Conservation (phyloP, 1,140 invertebrate genomes). For the Drosophila sturtevanti region DNA sequence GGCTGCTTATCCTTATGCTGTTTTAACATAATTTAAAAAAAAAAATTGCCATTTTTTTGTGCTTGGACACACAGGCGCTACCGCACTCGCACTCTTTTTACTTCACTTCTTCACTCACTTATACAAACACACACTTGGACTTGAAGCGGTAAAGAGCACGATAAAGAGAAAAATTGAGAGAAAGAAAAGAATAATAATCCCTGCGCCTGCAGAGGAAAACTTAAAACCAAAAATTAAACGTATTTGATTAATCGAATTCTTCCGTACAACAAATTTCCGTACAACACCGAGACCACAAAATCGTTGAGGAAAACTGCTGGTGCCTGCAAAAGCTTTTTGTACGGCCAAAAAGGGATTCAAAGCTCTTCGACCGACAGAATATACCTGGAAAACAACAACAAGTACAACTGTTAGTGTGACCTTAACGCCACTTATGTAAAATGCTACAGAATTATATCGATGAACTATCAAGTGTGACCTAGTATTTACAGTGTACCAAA, state of each 20-base stretch:
- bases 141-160: slow-evolving; percentile 27
- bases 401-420: slow-evolving; percentile 11
- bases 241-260: slow-evolving; percentile 43
- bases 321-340: slow-evolving; percentile 48
- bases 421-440: neutral
- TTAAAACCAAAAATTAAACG: slow-evolving; percentile 40
- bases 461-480: neutral
- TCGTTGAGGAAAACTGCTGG: slow-evolving; percentile 38
- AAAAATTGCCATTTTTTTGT: slow-evolving; percentile 61
- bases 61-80: slow-evolving; percentile 21
- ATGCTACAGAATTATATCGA: neutral
- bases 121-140: slow-evolving; percentile 42
- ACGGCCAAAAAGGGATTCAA: slow-evolving; percentile 28
- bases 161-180: neutral
- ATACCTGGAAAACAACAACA: slow-evolving; percentile 19
- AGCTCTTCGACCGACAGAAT: slow-evolving; percentile 31
- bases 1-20: slow-evolving; percentile 24
- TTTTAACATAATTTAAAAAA: slow-evolving; percentile 61
- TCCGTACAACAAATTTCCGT: slow-evolving; percentile 48
- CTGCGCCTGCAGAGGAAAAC: slow-evolving; percentile 23
- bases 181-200: slow-evolving; percentile 5
- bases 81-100: neutral
- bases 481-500: slow-evolving; percentile 2
- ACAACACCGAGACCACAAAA: slow-evolving; percentile 33
- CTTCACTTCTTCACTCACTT: slow-evolving; percentile 18